These are phyloP conservation scores for Cerastis rubricosa DNA, from an alignment of 2,888 invertebrate genomes.

Conservation along the genomic window DNA sequence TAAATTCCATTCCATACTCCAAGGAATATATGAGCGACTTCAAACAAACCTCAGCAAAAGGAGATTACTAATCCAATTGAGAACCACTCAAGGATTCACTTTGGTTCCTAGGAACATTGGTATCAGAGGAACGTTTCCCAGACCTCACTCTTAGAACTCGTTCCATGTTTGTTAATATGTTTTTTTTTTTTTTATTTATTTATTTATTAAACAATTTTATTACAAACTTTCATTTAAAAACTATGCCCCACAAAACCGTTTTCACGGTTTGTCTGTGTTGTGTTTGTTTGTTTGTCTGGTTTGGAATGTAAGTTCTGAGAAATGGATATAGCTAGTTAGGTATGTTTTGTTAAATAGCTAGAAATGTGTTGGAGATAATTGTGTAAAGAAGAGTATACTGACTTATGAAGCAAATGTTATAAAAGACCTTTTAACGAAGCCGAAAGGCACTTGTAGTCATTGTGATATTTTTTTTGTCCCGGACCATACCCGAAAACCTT, in stretches of 20 bases:
- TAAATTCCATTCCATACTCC: conserved; percentile 21
- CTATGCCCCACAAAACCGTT: too few relatives aligned
- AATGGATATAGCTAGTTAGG: background rate
- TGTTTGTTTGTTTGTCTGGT: too few relatives aligned
- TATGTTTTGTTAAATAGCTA: background rate
- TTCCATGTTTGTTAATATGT: conserved; percentile 44
- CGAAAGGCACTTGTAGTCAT: too few relatives aligned
- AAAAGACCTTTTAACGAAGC: too few relatives aligned
- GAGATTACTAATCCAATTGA: conserved; percentile 41
- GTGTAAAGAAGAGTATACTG: background rate
- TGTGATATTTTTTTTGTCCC: too few relatives aligned
- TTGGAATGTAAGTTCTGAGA: conserved; percentile 8
- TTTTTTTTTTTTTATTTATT: too few relatives aligned
- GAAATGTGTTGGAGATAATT: background rate
- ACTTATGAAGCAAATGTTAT: background rate
- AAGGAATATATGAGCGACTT: conserved; percentile 37
- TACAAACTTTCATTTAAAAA: too few relatives aligned
- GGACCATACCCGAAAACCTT: too few relatives aligned
- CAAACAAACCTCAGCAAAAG: conserved; percentile 40
- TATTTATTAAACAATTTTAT: too few relatives aligned
- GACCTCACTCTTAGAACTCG: conserved; percentile 27
- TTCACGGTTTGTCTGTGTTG: too few relatives aligned
- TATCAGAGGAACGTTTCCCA: conserved; percentile 35
- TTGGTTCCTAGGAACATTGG: conserved; percentile 33
- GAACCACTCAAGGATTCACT: conserved; percentile 51